Evolutionary conservation across 2,888 invertebrate species (phyloP).

Genomic region (Eulithis prunata): DNA sequence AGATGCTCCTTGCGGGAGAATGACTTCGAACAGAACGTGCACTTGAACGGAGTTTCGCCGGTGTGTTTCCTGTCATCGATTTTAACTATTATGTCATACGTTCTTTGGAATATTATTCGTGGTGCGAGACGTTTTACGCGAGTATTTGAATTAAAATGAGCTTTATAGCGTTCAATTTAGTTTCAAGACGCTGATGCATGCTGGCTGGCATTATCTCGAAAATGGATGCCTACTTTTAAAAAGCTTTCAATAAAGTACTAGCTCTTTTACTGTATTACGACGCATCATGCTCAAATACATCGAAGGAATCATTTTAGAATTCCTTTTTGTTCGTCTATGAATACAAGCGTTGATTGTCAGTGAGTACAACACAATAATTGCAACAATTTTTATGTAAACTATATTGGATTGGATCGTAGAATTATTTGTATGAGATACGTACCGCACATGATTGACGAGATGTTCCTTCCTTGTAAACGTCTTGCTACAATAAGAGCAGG

Average conservation of each 20-base stretch:
- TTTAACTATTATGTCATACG: slow-evolving; percentile 24
- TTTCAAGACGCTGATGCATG: too few species aligned
- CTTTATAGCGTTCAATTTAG: too few species aligned
- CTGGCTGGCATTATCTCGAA: too few species aligned
- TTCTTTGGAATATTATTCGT: background rate
- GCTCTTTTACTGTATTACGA: too few species aligned
- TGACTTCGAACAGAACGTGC: slow-evolving; percentile 86
- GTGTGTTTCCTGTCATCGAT: slow-evolving; percentile 87
- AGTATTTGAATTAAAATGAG: too few species aligned
- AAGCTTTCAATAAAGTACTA: too few species aligned
- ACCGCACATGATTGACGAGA: slow-evolving; percentile 86
- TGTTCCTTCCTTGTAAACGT: slow-evolving; percentile 89
- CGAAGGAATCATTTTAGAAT: too few species aligned
- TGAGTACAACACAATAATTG: background rate
- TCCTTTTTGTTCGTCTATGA: too few species aligned
- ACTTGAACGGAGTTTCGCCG: slow-evolving; percentile 91
- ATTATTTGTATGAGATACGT: slow-evolving; percentile 36
- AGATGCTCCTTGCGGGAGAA: slow-evolving; percentile 93
- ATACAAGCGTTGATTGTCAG: background rate
- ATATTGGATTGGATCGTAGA: background rate
- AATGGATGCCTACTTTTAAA: too few species aligned
- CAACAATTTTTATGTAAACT: background rate
- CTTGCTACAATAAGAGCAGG: slow-evolving; percentile 88
- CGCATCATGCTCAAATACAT: too few species aligned
- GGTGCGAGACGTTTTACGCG: background rate